Percentiles rank a stretch among this genome's conserved stretches.
These are phyloP conservation scores for Anhinga anhinga DNA, from an alignment of 2,113 vertebrate species.

Conservation along the genomic window DNA sequence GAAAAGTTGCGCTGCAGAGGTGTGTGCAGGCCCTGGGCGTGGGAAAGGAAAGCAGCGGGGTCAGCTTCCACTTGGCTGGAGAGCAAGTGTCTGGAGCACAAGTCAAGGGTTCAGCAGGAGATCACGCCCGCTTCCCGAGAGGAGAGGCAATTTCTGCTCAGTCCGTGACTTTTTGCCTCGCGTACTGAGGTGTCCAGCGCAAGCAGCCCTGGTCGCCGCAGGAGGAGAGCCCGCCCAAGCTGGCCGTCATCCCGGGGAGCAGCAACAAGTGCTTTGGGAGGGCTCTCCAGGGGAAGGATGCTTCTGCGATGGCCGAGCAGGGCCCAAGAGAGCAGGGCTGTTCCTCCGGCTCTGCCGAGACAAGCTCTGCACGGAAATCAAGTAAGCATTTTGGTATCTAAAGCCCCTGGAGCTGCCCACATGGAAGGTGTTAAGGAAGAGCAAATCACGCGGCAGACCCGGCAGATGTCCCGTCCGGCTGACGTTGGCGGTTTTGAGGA, in stretches of 20 bases:
- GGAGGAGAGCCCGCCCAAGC: background rate
- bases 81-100: background rate
- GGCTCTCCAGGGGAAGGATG: background rate
- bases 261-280: background rate
- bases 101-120: background rate
- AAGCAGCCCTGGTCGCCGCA: background rate
- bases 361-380: background rate
- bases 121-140: background rate
- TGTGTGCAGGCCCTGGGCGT: background rate
- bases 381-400: background rate
- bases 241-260: too few species aligned
- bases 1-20: background rate
- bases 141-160: background rate
- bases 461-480: background rate
- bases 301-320: background rate
- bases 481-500: background rate
- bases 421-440: background rate
- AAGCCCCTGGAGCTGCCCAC: background rate
- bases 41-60: slow-evolving; percentile 2
- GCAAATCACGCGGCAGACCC: background rate
- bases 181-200: accelerated
- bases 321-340: background rate
- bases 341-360: background rate
- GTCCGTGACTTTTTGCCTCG: accelerated
- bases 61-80: background rate